Evolutionary conservation across 1,140 invertebrate species (phyloP), one percentile per base, ranked within the genome.

Genomic region (Manduca sexta): DNA sequence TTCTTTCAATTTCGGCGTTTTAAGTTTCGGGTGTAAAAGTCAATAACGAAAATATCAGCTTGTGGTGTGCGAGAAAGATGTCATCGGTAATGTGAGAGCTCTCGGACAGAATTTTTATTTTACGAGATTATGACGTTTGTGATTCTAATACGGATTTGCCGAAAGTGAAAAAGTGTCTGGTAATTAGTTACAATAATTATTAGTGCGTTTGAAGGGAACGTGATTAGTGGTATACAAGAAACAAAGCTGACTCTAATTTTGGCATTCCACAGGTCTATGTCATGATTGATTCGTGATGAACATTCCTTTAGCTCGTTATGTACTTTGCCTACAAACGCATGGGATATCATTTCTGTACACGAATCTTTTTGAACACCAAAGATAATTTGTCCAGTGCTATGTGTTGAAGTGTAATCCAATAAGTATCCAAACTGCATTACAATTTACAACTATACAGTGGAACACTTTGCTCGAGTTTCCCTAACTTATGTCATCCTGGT

Each of bases 31-130:
- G 45, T 60, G 66, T 60, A 56, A 69, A 68, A 38, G 55, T 61
- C 56, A 48, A 56, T 65, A 46, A 29, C 61, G 33, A 53, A 61
- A 30, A 62, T 68, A 52, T 41, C 50, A 65, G 57, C 55, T 69
- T 61, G 69, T 77, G 64, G 50, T 71, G 68, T 73, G 51, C 45
- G 67, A 70, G 66, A 81, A 79, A 79, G 69, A 78, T 80, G 77
- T 80, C 81, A 80, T 79, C 69, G 70, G 75, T 78, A 79, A 80
- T 84, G 81, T 81, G 77, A 82, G 80, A 78, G 79, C 75, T 72
- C 65, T 81, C 63, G 62, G 64, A 68, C 70, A 81, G 68, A 66
- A 78, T 73, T 82, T 76, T 74, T 74, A 82, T 75, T 76, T 77
- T 75, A 73, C 61, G 60, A 60, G 73, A 83, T 72, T 77, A 78